phyloP scores from a whole-genome alignment of 2,113 vertebrate species.

The Toxotes chatareus region DNA sequence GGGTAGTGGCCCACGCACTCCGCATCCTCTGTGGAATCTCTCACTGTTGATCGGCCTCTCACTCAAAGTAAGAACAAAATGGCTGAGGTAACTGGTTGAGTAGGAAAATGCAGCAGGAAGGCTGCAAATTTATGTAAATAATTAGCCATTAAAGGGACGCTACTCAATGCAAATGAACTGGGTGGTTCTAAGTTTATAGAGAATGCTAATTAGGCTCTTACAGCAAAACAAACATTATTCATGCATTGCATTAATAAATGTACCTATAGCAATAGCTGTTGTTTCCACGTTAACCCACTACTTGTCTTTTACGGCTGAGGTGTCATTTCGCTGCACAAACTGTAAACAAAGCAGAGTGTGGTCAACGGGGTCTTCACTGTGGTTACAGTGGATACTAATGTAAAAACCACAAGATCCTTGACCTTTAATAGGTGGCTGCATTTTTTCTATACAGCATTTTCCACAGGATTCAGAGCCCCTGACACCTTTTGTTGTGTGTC shows the following conservation, averaged over 20 bases:
- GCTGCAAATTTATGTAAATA: conserved; percentile 57
- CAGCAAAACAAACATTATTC: conserved; percentile 29
- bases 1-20: conserved; percentile 80
- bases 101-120: conserved; percentile 37
- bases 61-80: conserved; percentile 77
- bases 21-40: conserved; percentile 74
- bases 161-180: conserved; percentile 44
- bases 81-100: conserved; percentile 69
- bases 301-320: not conserved
- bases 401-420: conserved; percentile 45
- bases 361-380: conserved; percentile 18
- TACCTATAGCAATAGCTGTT: not conserved
- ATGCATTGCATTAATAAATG: conserved; percentile 16
- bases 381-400: conserved; percentile 18
- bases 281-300: not conserved
- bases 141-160: conserved; percentile 46
- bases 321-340: not conserved
- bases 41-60: conserved; percentile 65
- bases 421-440: conserved; percentile 48
- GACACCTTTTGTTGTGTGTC: not conserved
- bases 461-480: not conserved
- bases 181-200: not conserved
- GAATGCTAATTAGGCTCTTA: conserved; percentile 1
- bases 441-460: not conserved
- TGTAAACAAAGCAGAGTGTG: conserved; percentile 31